These are phyloP conservation scores for Zygogramma bicolorata DNA, from an alignment of 2,888 invertebrate genomes.

Conservation along the genomic window DNA sequence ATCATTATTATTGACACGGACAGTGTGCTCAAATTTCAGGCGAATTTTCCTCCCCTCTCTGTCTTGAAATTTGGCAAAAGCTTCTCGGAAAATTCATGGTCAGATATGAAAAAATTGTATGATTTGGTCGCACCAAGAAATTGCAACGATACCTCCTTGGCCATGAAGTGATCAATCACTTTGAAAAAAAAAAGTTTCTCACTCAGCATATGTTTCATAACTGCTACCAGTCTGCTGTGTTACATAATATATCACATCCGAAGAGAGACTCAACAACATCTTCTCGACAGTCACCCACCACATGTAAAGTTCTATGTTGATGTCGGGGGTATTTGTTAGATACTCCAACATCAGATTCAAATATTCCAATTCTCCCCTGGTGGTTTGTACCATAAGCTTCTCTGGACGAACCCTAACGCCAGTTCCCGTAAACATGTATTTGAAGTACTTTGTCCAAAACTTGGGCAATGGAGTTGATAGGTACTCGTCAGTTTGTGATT, in stretches of 20 bases:
- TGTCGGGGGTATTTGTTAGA: slow-evolving; percentile 69
- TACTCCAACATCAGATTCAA: slow-evolving; percentile 73
- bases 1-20: too few species aligned
- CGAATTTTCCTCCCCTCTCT: too few species aligned
- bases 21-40: too few species aligned
- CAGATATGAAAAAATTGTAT: too few species aligned
- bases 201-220: background rate
- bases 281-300: slow-evolving; percentile 77
- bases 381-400: slow-evolving; percentile 59
- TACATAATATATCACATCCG: slow-evolving; percentile 69
- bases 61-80: too few species aligned
- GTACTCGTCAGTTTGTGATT: slow-evolving; percentile 65
- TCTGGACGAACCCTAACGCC: slow-evolving; percentile 69
- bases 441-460: slow-evolving; percentile 77
- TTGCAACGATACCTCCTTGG: too few species aligned
- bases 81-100: too few species aligned
- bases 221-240: slow-evolving; percentile 57
- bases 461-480: slow-evolving; percentile 68
- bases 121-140: too few species aligned
- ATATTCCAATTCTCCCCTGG: slow-evolving; percentile 76
- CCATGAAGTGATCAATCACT: too few species aligned
- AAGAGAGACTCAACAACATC: slow-evolving; percentile 76
- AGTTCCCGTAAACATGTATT: slow-evolving; percentile 71
- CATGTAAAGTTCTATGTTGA: slow-evolving; percentile 73
- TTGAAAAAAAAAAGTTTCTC: background rate